These are phyloP conservation scores for Epizoanthus fatuus DNA, from an alignment of 92 coral and sea anemone species.

Conservation along the genomic window DNA sequence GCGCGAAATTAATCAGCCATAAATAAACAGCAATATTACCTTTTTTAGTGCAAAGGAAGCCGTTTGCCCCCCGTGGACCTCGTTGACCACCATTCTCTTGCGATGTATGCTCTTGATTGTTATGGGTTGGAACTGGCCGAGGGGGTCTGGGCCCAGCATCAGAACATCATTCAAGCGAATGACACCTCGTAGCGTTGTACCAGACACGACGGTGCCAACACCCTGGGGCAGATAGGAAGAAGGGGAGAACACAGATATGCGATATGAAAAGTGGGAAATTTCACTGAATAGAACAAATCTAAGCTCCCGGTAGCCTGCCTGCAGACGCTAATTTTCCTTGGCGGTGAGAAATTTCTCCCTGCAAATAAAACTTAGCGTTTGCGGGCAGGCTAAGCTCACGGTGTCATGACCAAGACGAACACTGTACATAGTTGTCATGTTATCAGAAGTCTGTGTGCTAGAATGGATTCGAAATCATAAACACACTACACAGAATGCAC, in stretches of 20 bases:
- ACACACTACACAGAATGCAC: background rate
- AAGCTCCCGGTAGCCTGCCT: background rate
- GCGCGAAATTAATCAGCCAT: too few species aligned
- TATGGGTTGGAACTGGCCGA: constrained; percentile 97
- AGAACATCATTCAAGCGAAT: constrained; percentile 90
- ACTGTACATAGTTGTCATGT: too few species aligned
- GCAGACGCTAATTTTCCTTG: too few species aligned
- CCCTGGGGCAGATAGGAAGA: constrained; percentile 56
- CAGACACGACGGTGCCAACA: constrained; percentile 99
- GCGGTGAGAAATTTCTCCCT: too few species aligned
- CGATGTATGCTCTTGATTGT: constrained; percentile 96
- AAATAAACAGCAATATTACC: constrained; percentile 30
- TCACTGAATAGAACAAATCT: background rate
- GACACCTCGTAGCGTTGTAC: constrained; percentile 95
- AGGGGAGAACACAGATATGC: background rate
- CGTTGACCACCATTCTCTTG: constrained; percentile 95
- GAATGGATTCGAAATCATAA: background rate
- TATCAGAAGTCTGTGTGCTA: background rate
- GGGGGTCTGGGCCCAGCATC: constrained; percentile 97
- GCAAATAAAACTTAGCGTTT: too few species aligned
- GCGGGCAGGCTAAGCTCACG: too few species aligned
- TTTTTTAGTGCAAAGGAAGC: constrained; percentile 97
- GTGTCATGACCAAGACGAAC: too few species aligned
- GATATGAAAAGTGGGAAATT: too few species aligned
- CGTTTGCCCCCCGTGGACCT: constrained; percentile 98